Evolutionary conservation across 2,797 vertebrate genomes (phyloP).

Genomic region (Galago senegalensis): DNA sequence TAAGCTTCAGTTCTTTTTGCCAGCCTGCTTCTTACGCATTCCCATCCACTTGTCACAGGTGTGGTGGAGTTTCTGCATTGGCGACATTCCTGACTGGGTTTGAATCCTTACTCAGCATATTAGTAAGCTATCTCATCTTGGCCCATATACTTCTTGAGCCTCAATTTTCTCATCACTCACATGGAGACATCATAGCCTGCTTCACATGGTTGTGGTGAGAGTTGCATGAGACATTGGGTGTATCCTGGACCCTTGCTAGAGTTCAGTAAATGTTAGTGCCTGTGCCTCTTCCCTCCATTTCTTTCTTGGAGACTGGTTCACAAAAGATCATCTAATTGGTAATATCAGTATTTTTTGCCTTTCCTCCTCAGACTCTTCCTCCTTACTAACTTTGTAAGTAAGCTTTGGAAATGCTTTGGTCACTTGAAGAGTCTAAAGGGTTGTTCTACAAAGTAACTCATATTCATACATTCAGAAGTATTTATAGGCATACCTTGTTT

Average conservation of each 20-base stretch:
- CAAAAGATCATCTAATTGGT: constrained; percentile 41
- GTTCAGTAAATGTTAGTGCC: background rate
- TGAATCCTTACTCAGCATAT: constrained; percentile 36
- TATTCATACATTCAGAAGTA: constrained; percentile 58
- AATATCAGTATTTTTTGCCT: constrained; percentile 23
- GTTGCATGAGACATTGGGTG: background rate
- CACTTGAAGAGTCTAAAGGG: constrained; percentile 5
- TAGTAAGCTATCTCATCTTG: constrained; percentile 31
- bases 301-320: constrained; percentile 12
- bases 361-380: constrained; percentile 10
- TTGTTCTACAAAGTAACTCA: constrained; percentile 61
- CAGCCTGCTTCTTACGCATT: constrained; percentile 20
- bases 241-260: background rate
- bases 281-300: background rate
- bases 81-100: constrained; percentile 48
- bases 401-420: constrained; percentile 47
- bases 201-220: constrained; percentile 17
- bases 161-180: constrained; percentile 58
- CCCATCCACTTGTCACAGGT: background rate
- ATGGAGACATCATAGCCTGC: constrained; percentile 1
- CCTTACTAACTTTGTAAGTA: constrained; percentile 22
- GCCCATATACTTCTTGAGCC: constrained; percentile 23
- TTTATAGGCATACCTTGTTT: background rate
- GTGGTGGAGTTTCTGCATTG: constrained; percentile 62
- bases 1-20: constrained; percentile 15